phyloP scores from a whole-genome alignment of 1,140 invertebrate species.

The Drosophila quadrilineata region DNA sequence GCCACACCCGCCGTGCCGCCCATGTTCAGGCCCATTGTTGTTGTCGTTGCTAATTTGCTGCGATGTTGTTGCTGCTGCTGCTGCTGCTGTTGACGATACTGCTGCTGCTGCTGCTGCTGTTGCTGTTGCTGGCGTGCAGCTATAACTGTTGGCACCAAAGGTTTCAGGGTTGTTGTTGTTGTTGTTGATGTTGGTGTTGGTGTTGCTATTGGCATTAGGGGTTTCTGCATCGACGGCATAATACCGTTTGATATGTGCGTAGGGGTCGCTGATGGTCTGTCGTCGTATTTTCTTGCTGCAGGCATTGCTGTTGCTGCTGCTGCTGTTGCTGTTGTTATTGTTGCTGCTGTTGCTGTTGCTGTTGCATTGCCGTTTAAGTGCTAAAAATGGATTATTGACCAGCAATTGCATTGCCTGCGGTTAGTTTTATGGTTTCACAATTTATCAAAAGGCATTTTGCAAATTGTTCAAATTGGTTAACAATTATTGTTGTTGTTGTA shows the following conservation, averaged over 20 bases:
- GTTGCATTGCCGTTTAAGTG: constrained; percentile 47
- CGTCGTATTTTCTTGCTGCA: constrained; percentile 62
- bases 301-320: constrained; percentile 19
- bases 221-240: constrained; percentile 41
- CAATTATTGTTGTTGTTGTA: constrained; percentile 12
- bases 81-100: constrained; percentile 39
- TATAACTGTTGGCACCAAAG: constrained; percentile 32
- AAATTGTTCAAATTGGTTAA: constrained; percentile 14
- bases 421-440: constrained; percentile 40
- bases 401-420: constrained; percentile 53
- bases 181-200: constrained; percentile 28
- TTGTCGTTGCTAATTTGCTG: constrained; percentile 37
- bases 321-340: constrained; percentile 21
- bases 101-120: constrained; percentile 33
- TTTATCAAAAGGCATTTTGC: constrained; percentile 12
- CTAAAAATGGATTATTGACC: constrained; percentile 75
- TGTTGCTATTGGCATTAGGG: constrained; percentile 40
- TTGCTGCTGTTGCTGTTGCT: constrained; percentile 4
- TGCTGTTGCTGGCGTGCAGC: constrained; percentile 4
- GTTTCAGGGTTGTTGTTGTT: constrained; percentile 19
- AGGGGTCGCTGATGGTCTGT: constrained; percentile 75
- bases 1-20: constrained; percentile 20
- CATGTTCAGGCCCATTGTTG: constrained; percentile 32
- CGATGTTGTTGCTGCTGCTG: constrained; percentile 37
- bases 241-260: constrained; percentile 65